Percentiles rank a stretch among this genome's conserved stretches.
These are phyloP conservation scores for Pipra filicauda DNA, from an alignment of 2,113 vertebrate genomes.

Conservation along the genomic window DNA sequence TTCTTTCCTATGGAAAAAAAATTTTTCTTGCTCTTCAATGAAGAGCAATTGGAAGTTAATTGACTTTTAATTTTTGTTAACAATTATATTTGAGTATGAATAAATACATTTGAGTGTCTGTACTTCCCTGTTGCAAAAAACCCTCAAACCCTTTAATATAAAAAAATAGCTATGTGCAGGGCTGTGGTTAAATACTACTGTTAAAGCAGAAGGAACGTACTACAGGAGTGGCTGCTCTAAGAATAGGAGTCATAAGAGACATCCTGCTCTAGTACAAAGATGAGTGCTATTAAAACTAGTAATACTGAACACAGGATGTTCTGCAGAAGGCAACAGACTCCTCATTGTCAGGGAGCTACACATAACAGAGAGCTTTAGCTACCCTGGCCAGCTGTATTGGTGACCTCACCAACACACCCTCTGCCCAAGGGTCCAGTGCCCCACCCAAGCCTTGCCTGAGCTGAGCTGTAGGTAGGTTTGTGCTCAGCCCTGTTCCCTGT, in stretches of 20 bases:
- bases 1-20: background rate
- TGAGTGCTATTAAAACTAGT: background rate
- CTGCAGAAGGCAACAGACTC: background rate
- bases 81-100: background rate
- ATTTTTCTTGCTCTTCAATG: background rate
- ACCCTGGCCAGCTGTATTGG: background rate
- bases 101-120: background rate
- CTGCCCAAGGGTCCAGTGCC: background rate
- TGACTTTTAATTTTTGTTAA: background rate
- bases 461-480: background rate
- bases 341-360: fast-evolving
- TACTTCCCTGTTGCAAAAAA: background rate
- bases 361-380: background rate
- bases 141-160: background rate
- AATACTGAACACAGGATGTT: background rate
- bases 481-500: background rate
- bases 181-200: background rate
- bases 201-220: background rate
- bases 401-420: background rate
- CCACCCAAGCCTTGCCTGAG: background rate
- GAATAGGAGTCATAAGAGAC: background rate
- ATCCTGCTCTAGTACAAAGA: background rate
- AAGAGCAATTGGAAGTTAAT: background rate
- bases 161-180: background rate
- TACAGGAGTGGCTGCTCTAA: background rate